Evolutionary conservation across 2,888 invertebrate genomes (phyloP).

Genomic region (Dermolepida albohirtum): DNA sequence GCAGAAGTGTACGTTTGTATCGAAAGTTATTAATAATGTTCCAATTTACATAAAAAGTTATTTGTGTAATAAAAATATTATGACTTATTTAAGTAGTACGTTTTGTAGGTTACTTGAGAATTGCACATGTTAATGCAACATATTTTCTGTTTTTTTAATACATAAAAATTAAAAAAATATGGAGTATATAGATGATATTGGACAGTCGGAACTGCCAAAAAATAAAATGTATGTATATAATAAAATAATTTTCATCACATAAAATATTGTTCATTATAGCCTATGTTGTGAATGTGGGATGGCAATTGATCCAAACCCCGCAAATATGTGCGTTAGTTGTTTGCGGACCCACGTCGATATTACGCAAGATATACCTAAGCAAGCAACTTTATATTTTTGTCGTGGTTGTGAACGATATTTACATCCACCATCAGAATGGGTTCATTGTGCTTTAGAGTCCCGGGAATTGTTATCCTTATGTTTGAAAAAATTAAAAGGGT

Average conservation of each 20-base stretch:
- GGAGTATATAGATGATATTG: slow-evolving; percentile 66
- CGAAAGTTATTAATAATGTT: no score
- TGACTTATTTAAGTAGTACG: no score
- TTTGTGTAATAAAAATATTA: no score
- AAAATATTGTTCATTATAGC: slow-evolving; percentile 63
- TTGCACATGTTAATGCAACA: no score
- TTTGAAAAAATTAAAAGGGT: slow-evolving; percentile 90
- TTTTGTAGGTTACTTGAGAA: no score
- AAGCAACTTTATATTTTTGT: slow-evolving; percentile 90
- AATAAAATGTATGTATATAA: slow-evolving; percentile 65
- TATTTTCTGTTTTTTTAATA: no score
- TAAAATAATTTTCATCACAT: not conserved
- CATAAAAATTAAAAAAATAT: slow-evolving; percentile 53
- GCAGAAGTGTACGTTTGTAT: no score
- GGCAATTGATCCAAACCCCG: slow-evolving; percentile 92
- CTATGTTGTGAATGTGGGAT: slow-evolving; percentile 96
- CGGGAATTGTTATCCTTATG: slow-evolving; percentile 90
- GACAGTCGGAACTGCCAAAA: slow-evolving; percentile 55
- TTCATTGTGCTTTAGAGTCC: slow-evolving; percentile 88
- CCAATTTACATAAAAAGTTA: no score
- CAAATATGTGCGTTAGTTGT: slow-evolving; percentile 98
- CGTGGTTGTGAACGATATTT: slow-evolving; percentile 94
- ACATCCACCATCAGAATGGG: slow-evolving; percentile 92
- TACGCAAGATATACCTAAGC: slow-evolving; percentile 95
- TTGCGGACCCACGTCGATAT: slow-evolving; percentile 93